A percentile compares a stretch with the other conserved stretches of the same genome.
phyloP scores from a whole-genome alignment of 1,140 invertebrate genomes.

The Latrodectus geometricus region DNA sequence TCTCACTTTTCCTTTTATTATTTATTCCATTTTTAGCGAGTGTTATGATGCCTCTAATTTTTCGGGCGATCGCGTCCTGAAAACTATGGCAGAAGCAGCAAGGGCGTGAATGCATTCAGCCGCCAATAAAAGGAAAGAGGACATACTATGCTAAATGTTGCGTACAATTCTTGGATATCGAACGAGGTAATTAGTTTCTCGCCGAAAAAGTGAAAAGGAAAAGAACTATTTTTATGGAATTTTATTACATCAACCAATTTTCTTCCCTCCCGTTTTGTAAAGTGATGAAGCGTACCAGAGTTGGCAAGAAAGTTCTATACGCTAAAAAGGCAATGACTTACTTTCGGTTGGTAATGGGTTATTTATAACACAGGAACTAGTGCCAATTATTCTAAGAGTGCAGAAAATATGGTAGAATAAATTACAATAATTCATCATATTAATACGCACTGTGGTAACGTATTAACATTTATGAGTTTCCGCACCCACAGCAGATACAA shows the following conservation, averaged over 20 bases:
- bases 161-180: slow-evolving; percentile 14
- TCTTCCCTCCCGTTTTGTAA: background rate
- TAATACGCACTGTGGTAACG: too few relatives aligned
- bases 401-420: too few relatives aligned
- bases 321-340: too few relatives aligned
- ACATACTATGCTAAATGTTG: slow-evolving; percentile 46
- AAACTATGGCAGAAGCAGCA: background rate
- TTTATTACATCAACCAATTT: background rate
- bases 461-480: too few relatives aligned
- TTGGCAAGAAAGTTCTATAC: too few relatives aligned
- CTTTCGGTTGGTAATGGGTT: too few relatives aligned
- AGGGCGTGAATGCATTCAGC: slow-evolving; percentile 16
- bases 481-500: too few relatives aligned
- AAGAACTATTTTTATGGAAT: background rate
- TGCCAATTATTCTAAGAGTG: too few relatives aligned
- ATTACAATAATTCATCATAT: too few relatives aligned
- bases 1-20: slow-evolving; percentile 35
- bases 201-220: background rate
- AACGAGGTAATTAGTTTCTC: slow-evolving; percentile 10
- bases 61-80: slow-evolving; percentile 31
- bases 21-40: slow-evolving; percentile 18
- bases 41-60: slow-evolving; percentile 46
- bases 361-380: too few relatives aligned
- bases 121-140: slow-evolving; percentile 1
- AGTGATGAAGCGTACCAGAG: too few relatives aligned